Conservation (phyloP, 2,888 invertebrate genomes). For the Apamea crenata region DNA sequence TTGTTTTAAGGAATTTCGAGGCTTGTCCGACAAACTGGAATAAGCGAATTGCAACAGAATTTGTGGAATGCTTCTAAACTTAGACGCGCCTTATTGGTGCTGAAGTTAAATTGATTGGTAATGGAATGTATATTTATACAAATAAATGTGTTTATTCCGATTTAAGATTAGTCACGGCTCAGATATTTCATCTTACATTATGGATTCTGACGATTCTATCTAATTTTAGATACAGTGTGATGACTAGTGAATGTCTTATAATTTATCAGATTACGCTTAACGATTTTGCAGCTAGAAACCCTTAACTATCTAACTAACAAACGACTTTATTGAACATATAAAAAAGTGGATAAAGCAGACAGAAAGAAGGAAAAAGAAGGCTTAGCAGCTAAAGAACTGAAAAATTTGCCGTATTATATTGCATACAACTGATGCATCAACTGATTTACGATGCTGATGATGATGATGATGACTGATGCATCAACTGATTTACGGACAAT, state of each 20-base stretch:
- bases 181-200: constrained; percentile 46
- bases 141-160: constrained; percentile 46
- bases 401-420: background rate
- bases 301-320: too few relatives aligned
- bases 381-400: background rate
- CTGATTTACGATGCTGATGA: too few relatives aligned
- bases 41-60: constrained; percentile 22
- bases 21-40: constrained; percentile 18
- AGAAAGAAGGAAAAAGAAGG: background rate
- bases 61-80: constrained; percentile 45
- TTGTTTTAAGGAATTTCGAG: constrained; percentile 18
- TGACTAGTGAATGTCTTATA: constrained; percentile 5
- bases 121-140: constrained; percentile 36
- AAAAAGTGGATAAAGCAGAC: background rate
- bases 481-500: background rate
- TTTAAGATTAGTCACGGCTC: constrained; percentile 47
- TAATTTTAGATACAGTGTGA: constrained; percentile 28
- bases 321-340: background rate
- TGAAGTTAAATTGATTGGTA: constrained; percentile 41
- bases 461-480: too few relatives aligned
- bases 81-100: constrained; percentile 19
- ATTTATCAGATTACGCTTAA: constrained; percentile 7
- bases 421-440: too few relatives aligned
- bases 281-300: background rate
- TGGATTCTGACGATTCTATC: constrained; percentile 24